Evolutionary conservation across 2,113 vertebrate species (phyloP).

Genomic region (Callionymus lyra): DNA sequence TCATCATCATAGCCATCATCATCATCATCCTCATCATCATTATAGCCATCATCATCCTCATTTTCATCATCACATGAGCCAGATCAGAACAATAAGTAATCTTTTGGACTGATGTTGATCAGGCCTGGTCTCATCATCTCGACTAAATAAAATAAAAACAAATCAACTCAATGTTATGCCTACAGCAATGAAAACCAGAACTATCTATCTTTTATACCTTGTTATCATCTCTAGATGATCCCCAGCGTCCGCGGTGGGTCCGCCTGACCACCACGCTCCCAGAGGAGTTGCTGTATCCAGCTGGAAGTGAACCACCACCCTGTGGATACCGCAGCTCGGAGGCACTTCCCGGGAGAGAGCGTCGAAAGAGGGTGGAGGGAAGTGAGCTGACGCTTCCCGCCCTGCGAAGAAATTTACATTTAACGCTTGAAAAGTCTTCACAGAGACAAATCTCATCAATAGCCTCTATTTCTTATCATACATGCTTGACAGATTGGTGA

Average conservation of each 20-base stretch:
- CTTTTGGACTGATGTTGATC: too few species aligned
- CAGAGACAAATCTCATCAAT: too few species aligned
- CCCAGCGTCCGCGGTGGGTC: conserved; percentile 77
- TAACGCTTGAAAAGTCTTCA: too few species aligned
- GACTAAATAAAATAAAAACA: too few species aligned
- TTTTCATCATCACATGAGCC: too few species aligned
- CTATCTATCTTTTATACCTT: conserved; percentile 61
- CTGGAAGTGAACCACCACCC: conserved; percentile 67
- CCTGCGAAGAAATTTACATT: conserved; percentile 35
- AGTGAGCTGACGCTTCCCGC: conserved; percentile 62
- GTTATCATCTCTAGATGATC: conserved; percentile 70
- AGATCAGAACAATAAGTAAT: too few species aligned
- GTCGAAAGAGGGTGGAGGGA: conserved; percentile 57
- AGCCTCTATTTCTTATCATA: too few species aligned
- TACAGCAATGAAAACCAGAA: not conserved
- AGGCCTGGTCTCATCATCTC: too few species aligned
- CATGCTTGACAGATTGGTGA: too few species aligned
- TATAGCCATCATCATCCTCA: too few species aligned
- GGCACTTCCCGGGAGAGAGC: conserved; percentile 85
- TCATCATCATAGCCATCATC: too few species aligned
- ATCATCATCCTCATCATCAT: too few species aligned
- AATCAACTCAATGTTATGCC: not conserved
- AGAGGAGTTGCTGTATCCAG: conserved; percentile 75
- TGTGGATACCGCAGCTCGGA: conserved; percentile 85
- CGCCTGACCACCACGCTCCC: conserved; percentile 73